Evolutionary conservation across 2,113 vertebrate species (phyloP), one percentile per base, ranked within the genome.

Genomic region (Gymnarchus niloticus): DNA sequence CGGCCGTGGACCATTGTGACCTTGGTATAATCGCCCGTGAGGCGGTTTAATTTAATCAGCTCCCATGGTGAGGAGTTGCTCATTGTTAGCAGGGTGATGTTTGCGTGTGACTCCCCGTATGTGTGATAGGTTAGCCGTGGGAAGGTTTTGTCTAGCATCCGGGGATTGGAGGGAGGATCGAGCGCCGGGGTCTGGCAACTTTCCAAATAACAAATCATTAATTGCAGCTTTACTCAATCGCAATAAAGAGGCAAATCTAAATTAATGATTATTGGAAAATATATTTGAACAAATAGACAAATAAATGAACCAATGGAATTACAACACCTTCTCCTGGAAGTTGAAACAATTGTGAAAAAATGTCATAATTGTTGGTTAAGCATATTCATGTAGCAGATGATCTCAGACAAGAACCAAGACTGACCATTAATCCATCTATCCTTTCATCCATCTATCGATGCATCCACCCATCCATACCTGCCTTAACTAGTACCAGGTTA

Each of bases 21-120:
- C 93, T 95, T 94, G 93, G 89, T 91, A 87, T 92, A 91, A 94
- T 93, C 93, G 92, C 91, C 91, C 92, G 91, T 88, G 91, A 93
- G 92, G 88, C 92, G 90, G 91, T 94, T 94, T 93, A 94, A 94
- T 94, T 93, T 94, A 94, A 95, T 95, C 92, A 92, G 88, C 91
- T 93, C 90, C 90, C 89, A 85, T 83, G 90, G 90, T 89, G 90
- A 91, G 90, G 91, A 91, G 92, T 90, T 87, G 92, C 88, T 92
- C 92, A 92, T 93, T 93, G 92, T 94, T 92, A 91, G 87, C 89
- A 87, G 88, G 90, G 86, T 86, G 84, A 87, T 87, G 87, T 69
- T 59, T 57, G 56, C 56, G 4, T 81, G 44, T 37, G 54, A 52
- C 83, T 73, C 59, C 41, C 49, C 44, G 84, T 78, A 61, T 87